phyloP scores from a whole-genome alignment of 2,797 vertebrate species.

The Acridotheres tristis region DNA sequence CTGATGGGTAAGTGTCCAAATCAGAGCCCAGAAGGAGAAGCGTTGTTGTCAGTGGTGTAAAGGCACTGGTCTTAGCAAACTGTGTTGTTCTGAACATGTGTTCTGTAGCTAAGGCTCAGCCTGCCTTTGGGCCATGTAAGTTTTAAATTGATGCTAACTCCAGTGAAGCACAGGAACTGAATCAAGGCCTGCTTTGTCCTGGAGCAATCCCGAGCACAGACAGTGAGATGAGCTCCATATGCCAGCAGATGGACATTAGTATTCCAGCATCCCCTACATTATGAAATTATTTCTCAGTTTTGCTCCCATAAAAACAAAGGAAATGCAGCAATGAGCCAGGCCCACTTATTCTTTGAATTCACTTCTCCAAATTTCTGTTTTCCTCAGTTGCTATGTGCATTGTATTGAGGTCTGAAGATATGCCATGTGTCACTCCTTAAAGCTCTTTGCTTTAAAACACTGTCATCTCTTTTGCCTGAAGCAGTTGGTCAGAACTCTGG shows the following conservation, averaged over 20 bases:
- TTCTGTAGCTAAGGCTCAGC: slow-evolving; percentile 47
- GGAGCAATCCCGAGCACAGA: not conserved
- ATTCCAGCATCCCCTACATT: not conserved
- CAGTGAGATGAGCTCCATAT: slow-evolving; percentile 25
- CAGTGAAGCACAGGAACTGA: not conserved
- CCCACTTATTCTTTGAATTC: not conserved
- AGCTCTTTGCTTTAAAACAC: not conserved
- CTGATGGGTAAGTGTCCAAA: not conserved
- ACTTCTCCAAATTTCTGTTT: not conserved
- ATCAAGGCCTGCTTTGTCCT: slow-evolving; percentile 27
- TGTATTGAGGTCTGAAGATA: not conserved
- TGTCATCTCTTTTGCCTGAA: not conserved
- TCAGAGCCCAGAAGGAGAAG: slow-evolving; percentile 2
- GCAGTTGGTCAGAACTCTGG: not conserved
- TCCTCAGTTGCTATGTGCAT: not conserved
- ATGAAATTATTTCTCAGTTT: not conserved
- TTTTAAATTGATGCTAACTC: slow-evolving; percentile 27
- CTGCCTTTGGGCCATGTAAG: slow-evolving; percentile 12
- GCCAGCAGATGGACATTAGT: slow-evolving; percentile 48
- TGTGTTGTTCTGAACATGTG: slow-evolving; percentile 13
- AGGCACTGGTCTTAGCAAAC: not conserved
- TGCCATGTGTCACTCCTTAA: not conserved
- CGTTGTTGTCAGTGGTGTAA: not conserved
- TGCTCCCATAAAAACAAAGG: not conserved
- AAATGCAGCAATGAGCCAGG: not conserved